Conservation (phyloP, 2,113 vertebrate genomes). For the Pogonocichla stellata region DNA sequence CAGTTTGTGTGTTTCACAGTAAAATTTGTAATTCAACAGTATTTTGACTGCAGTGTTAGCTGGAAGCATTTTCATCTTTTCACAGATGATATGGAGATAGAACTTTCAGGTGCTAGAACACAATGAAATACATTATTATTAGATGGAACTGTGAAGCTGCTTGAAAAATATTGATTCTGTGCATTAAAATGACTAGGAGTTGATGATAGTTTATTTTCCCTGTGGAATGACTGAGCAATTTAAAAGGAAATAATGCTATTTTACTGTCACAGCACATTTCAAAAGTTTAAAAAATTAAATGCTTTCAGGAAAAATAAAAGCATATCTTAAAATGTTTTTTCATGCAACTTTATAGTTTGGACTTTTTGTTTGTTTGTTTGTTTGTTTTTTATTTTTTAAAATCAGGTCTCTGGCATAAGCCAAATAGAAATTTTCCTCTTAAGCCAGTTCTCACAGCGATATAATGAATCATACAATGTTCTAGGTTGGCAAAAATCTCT, state of each 20-base stretch:
- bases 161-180: not conserved
- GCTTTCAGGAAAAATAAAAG: not conserved
- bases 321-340: not conserved
- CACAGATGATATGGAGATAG: not conserved
- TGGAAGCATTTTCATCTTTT: not conserved
- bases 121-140: not conserved
- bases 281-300: not conserved
- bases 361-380: not conserved
- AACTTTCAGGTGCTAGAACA: not conserved
- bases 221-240: not conserved
- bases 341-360: not conserved
- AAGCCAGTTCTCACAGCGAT: not conserved
- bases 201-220: not conserved
- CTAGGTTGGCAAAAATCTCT: not conserved
- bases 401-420: not conserved
- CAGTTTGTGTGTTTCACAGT: not conserved
- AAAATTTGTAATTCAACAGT: not conserved
- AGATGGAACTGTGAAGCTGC: not conserved
- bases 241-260: not conserved
- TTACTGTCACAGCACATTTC: not conserved
- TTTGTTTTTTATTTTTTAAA: not conserved
- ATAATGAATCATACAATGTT: not conserved
- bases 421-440: not conserved
- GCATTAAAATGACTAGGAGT: not conserved
- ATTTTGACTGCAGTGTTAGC: not conserved